Conservation (phyloP, 2,113 vertebrate species). For the Malurus melanocephalus region DNA sequence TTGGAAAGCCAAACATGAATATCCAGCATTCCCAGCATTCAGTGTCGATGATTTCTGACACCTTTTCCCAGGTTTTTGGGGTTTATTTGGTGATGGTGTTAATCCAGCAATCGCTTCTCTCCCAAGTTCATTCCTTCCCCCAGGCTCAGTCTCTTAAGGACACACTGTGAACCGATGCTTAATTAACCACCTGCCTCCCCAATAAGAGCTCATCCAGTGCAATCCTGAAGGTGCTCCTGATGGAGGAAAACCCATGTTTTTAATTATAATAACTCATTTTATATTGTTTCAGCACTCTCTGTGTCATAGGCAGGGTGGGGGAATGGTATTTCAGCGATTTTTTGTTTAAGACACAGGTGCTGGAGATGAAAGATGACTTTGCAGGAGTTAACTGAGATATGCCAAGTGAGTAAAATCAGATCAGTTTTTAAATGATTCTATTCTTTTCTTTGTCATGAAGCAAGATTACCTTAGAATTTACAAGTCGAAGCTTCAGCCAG, state of each 20-base stretch:
- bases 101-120: not conserved
- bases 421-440: not conserved
- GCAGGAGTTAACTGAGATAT: not conserved
- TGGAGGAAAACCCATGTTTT: not conserved
- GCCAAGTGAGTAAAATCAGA: not conserved
- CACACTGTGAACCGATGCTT: slow-evolving; percentile 38
- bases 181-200: slow-evolving; percentile 58
- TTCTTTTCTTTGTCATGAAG: not conserved
- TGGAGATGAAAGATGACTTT: not conserved
- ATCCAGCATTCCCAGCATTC: not conserved
- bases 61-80: not conserved
- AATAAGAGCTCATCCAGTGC: not conserved
- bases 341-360: not conserved
- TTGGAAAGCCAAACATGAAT: not conserved
- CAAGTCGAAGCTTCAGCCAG: not conserved
- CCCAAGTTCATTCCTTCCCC: slow-evolving; percentile 32
- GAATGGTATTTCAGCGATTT: not conserved
- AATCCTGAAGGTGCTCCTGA: not conserved
- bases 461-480: not conserved
- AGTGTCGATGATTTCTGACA: not conserved
- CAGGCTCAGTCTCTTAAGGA: slow-evolving; percentile 33
- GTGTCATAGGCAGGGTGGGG: not conserved
- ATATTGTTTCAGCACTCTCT: not conserved
- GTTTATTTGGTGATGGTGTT: not conserved
- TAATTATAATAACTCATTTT: not conserved